Conservation (phyloP, 2,888 invertebrate genomes). For the Parnassius smintheus region DNA sequence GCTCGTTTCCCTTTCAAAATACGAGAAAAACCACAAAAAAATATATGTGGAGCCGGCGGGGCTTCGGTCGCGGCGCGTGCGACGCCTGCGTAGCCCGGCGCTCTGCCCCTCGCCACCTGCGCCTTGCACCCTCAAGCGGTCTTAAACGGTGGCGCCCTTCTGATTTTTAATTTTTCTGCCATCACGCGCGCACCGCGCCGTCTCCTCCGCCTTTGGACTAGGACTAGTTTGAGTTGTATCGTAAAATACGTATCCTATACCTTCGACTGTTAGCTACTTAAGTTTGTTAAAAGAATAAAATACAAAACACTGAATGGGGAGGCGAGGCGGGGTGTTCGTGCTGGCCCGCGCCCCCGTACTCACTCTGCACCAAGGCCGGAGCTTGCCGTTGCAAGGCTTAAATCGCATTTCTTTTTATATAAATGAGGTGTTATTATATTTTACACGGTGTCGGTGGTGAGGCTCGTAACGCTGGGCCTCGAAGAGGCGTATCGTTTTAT, state of each 20-base stretch:
- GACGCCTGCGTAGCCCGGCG: constrained; percentile 41
- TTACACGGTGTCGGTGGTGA: constrained; percentile 43
- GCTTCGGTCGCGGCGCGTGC: constrained; percentile 36
- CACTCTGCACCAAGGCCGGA: constrained; percentile 30
- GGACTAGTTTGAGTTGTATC: constrained; percentile 29
- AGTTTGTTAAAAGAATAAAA: constrained; percentile 22
- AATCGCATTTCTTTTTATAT: constrained; percentile 61
- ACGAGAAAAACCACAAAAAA: constrained; percentile 73
- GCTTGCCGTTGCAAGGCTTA: constrained; percentile 38
- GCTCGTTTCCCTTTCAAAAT: constrained; percentile 50
- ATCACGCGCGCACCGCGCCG: constrained; percentile 35
- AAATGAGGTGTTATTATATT: constrained; percentile 62
- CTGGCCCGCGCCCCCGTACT: constrained; percentile 33
- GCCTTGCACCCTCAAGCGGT: constrained; percentile 27
- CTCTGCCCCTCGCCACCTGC: constrained; percentile 34
- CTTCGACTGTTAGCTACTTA: constrained; percentile 31
- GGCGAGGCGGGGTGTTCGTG: constrained; percentile 31
- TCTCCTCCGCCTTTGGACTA: constrained; percentile 31
- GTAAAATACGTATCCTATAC: constrained; percentile 15
- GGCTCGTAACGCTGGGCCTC: constrained; percentile 47
- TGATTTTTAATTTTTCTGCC: constrained; percentile 37
- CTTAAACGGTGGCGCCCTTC: constrained; percentile 33
- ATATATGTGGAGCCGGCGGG: constrained; percentile 36
- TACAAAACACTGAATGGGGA: constrained; percentile 19
- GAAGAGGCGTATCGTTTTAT: constrained; percentile 72